phyloP scores from a whole-genome alignment of 2,113 vertebrate species.

The Nicator chloris region DNA sequence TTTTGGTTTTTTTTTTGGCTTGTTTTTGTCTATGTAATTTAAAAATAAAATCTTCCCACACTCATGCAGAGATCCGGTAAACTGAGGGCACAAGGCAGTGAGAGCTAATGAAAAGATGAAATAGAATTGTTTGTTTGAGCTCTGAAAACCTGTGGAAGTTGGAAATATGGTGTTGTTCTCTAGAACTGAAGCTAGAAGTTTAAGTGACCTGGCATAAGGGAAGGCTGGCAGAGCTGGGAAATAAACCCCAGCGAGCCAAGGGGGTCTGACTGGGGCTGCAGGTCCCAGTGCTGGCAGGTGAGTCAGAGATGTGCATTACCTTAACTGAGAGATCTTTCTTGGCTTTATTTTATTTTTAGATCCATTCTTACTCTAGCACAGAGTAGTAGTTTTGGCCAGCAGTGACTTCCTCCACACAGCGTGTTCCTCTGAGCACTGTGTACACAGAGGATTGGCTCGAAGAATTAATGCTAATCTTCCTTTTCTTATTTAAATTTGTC shows the following conservation, averaged over 20 bases:
- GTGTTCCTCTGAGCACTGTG: not conserved
- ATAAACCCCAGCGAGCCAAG: not conserved
- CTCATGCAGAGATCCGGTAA: not conserved
- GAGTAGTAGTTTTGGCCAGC: not conserved
- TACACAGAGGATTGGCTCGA: not conserved
- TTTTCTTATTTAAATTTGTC: not conserved
- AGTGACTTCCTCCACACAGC: not conserved
- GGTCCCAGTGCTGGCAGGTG: not conserved
- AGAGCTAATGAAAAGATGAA: not conserved
- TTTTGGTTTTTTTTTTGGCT: not conserved
- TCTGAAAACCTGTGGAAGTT: not conserved
- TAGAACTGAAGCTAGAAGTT: not conserved
- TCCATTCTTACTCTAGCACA: not conserved
- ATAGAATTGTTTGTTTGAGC: rapidly evolving
- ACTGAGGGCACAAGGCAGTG: not conserved
- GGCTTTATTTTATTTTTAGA: not conserved
- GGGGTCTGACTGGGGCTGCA: not conserved
- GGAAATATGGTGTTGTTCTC: rapidly evolving
- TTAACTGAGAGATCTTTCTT: not conserved
- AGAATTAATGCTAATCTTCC: not conserved
- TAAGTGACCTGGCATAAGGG: not conserved
- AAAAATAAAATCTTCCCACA: not conserved
- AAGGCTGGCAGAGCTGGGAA: not conserved
- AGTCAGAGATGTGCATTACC: rapidly evolving
- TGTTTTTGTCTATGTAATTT: not conserved